Conservation (phyloP, 2,888 invertebrate genomes). For the Vandiemenella viatica region DNA sequence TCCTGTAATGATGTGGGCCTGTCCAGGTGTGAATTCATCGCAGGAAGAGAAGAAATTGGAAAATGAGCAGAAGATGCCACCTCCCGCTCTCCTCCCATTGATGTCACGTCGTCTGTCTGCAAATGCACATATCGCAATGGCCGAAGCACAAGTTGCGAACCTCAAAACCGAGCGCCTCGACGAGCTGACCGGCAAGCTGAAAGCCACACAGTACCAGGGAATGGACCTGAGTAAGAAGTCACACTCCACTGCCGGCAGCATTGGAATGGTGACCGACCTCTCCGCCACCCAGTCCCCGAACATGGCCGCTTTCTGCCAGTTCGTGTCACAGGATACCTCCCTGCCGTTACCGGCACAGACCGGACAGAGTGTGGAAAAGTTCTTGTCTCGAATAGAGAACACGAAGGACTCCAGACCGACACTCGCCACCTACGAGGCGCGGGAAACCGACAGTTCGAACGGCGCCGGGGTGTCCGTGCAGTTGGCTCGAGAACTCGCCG, state of each 20-base stretch:
- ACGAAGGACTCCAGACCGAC: neutral
- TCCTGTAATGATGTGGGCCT: neutral
- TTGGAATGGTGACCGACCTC: slow-evolving; percentile 27
- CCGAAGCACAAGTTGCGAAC: neutral
- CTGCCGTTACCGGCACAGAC: slow-evolving; percentile 38
- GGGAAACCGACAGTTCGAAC: no score
- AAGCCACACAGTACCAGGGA: slow-evolving; percentile 9
- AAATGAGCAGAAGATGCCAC: slow-evolving; percentile 41
- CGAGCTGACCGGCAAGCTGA: slow-evolving; percentile 1
- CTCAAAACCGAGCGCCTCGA: slow-evolving; percentile 5
- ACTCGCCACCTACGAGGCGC: no score
- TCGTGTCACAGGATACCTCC: slow-evolving; percentile 30
- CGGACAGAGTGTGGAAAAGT: slow-evolving; percentile 42
- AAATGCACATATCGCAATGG: slow-evolving; percentile 18
- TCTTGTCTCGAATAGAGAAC: slow-evolving; percentile 23
- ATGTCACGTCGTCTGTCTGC: slow-evolving; percentile 47
- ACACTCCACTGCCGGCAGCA: neutral
- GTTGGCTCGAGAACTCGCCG: no score
- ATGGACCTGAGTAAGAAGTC: slow-evolving; percentile 14
- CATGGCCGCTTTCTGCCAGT: slow-evolving; percentile 32
- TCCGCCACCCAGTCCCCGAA: slow-evolving; percentile 39
- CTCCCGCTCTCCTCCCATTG: slow-evolving; percentile 43
- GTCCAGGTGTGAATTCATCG: neutral
- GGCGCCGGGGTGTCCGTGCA: no score
- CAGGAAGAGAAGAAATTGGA: neutral